Base-by-base conservation (phyloP, 35 echinoderm and acorn worm genomes). In the Lytechinus variegatus region DNA sequence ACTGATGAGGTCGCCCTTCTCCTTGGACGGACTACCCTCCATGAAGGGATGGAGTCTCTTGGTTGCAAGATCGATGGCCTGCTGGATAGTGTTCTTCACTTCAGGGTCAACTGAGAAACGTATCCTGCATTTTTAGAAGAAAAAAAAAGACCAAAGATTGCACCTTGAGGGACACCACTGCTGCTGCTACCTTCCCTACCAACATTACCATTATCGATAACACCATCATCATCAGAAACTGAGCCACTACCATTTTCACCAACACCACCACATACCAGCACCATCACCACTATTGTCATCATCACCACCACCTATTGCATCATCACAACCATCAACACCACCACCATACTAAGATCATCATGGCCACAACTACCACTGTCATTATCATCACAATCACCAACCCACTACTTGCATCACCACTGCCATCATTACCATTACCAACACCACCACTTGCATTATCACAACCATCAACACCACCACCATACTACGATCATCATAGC, bases 21-120 rank as follows among this genome's bases (percentile, higher is more conserved):
- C 92, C n/a, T 93, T 93, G 92, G 55, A 27, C 10, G 92, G 92
- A 27, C 92, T 93, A 54, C 92, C 92, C 92, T 27, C 54, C 13
- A 57, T 57, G 54, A 57, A 93, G 33, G 88, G 88, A 44, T 90
- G 88, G 28, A 90, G 28, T 54, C 88, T 90, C n/a, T 54, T 93
- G 11, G 55, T 27, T 10, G 92, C 52, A 27, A 93, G 92, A 54
- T 93, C 92, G 9, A 93, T 93, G 92, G 92, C 92, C 1, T 24
- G 27, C 92, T 21, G 92, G 27, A 93, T 57, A 54, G 54, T 93
- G 54, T 93, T 57, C 92, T 93, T 57, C 7, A 56, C 11, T 4
- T 93, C 53, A 4, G 92, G 92, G n/a, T 93, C 92, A 27, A 57
- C 53, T 11, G n/a, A 53, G 92, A 93, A 93, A 28, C 54, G 4